Evolutionary conservation across 1,140 invertebrate genomes (phyloP), one percentile per base, ranked within the genome.

Genomic region (Bathynomus jamesi): DNA sequence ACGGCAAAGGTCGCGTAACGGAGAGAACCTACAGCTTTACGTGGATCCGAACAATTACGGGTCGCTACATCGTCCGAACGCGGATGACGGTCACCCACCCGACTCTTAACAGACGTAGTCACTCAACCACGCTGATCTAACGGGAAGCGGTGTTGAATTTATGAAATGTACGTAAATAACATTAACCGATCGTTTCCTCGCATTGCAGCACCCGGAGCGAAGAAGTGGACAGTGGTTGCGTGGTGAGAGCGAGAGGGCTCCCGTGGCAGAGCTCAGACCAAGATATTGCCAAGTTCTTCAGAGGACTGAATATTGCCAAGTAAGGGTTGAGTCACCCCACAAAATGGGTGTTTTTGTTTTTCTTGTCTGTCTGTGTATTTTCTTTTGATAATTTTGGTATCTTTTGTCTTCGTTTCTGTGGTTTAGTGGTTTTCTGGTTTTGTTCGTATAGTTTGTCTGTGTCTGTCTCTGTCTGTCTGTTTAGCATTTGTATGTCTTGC

Each of bases 211-310:
- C 76, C 0, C 63, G 74, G 32, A 74, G 72, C 27, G 76, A 78
- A 65, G 90, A 96, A 82, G 94, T 98, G 78, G 95, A 98, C 83
- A 92, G 91, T 77, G 94, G 95, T 79, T 94, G 94, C 79, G 95
- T 99, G 76, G 95, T 99, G 3, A 86, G 96, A 81, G 96, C 96
- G 21, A 87, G 97, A 79, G 98, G 98, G 75, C 87, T 99, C 73
- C 98, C 98, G 78, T 99, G 98, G 98, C 97, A 99, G 84, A 96
- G 95, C 64, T 97, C 95, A 17, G 98, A 99, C 85, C 93, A 97
- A 83, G 98, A 99, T 82, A 98, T 99, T 78, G 96, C 96, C 62
- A 94, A 95, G 83, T 99, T 99, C 86, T 99, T 99, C 85, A 85
- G 93, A 78, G 97, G 98, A 79, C 87, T 99, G 78, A 99, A 99